Conservation (phyloP, 2,888 invertebrate species). For the Fragum sueziense region DNA sequence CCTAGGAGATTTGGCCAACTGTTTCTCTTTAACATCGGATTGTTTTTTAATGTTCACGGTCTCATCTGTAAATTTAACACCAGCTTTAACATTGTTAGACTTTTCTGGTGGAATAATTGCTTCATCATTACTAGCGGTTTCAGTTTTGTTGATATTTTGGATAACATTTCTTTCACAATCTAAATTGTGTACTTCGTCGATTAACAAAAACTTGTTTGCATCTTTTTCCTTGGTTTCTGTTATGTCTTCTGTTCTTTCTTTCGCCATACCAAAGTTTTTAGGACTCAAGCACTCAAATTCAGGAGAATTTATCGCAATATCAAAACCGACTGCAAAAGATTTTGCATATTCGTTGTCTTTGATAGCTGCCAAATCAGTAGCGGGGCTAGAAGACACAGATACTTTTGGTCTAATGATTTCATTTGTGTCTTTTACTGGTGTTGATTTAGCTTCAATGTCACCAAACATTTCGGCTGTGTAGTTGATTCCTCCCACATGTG, state of each 20-base stretch:
- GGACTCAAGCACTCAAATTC: conserved; percentile 1
- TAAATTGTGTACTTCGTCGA: conserved; percentile 5
- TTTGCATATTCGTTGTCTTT: conserved; percentile 35
- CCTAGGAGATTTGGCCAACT: background rate
- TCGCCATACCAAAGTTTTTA: background rate
- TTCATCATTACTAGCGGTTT: background rate
- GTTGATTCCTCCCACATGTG: conserved; percentile 31
- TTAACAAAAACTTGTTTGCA: background rate
- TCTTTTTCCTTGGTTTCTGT: background rate
- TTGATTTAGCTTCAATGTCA: conserved; percentile 38
- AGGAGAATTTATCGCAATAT: conserved; percentile 36
- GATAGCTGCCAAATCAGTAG: background rate
- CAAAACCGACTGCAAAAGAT: conserved; percentile 50
- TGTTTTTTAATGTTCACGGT: background rate
- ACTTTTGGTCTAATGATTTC: background rate
- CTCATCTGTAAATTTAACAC: background rate
- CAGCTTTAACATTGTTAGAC: background rate
- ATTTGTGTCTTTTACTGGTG: background rate
- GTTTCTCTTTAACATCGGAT: background rate
- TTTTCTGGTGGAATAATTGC: background rate
- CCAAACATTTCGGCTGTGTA: conserved; percentile 55
- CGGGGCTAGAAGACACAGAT: background rate
- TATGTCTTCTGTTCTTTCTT: background rate
- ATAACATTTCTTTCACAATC: conserved; percentile 1
- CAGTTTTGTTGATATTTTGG: background rate